Percentiles rank a stretch among this genome's conserved stretches.
Conservation (phyloP, 2,888 invertebrate species). For the Entomobrya multifasciata region DNA sequence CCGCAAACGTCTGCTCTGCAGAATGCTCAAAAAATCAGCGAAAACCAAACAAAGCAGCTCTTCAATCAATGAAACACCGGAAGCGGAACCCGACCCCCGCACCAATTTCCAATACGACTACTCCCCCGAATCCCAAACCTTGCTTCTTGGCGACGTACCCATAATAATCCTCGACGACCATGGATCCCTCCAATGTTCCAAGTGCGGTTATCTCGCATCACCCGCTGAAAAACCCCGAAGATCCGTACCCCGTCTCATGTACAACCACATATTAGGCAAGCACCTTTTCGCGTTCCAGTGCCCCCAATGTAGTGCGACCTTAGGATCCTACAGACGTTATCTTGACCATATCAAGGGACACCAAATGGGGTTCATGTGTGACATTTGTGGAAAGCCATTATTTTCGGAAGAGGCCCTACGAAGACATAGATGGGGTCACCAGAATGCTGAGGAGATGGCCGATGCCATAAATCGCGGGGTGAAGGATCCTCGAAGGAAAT, state of each 20-base stretch:
- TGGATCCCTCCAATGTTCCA: conserved; percentile 10
- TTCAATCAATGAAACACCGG: background rate
- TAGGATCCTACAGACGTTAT: conserved; percentile 3
- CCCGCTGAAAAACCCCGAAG: conserved; percentile 17
- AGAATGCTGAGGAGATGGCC: conserved; percentile 30
- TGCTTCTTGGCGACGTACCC: conserved; percentile 5
- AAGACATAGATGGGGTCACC: conserved; percentile 7
- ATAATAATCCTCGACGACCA: background rate
- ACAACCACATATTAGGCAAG: conserved; percentile 32
- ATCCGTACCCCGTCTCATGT: conserved; percentile 9
- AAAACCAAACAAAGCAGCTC: background rate
- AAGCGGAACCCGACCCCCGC: background rate
- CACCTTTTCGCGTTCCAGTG: conserved; percentile 16
- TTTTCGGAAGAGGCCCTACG: conserved; percentile 12
- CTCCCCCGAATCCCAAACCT: background rate
- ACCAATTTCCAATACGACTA: conserved; percentile 16
- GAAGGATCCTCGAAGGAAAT: conserved; percentile 21
- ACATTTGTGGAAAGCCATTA: conserved; percentile 21
- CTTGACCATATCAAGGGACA: conserved; percentile 33
- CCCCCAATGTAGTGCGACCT: background rate
- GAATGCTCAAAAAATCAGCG: conserved; percentile 3
- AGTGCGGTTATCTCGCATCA: background rate
- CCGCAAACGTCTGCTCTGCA: background rate
- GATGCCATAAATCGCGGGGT: background rate
- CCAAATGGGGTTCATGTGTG: conserved; percentile 25